phyloP scores from a whole-genome alignment of 2,888 invertebrate genomes.

The Hartigia nigra region DNA sequence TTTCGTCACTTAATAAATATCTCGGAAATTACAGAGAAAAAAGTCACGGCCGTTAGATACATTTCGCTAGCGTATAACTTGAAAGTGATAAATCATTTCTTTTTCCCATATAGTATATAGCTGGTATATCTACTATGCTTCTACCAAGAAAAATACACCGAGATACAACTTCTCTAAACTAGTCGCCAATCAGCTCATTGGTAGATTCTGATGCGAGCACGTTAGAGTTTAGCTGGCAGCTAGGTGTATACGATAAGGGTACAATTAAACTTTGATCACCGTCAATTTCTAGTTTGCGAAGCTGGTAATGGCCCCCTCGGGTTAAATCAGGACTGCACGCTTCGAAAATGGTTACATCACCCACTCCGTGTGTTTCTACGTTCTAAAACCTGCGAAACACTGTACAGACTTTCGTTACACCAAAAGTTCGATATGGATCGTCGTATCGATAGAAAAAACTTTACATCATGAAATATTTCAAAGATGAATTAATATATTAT shows the following conservation, averaged over 20 bases:
- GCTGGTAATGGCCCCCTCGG: slow-evolving; percentile 41
- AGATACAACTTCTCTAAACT: not conserved
- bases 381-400: not conserved
- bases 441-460: not conserved
- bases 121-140: not conserved
- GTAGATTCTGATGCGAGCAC: not conserved
- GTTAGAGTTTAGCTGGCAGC: slow-evolving; percentile 42
- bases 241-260: slow-evolving; percentile 49
- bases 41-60: not conserved
- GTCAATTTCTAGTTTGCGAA: slow-evolving; percentile 37
- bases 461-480: not conserved
- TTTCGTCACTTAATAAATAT: not conserved
- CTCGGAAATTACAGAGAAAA: not conserved
- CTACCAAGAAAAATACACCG: not conserved
- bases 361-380: not conserved
- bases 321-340: slow-evolving; percentile 35
- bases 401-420: not conserved
- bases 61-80: not conserved
- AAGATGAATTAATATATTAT: not conserved
- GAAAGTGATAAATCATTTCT: not conserved
- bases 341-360: slow-evolving; percentile 33
- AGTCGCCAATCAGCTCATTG: not conserved
- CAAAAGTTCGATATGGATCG: not conserved
- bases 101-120: not conserved
- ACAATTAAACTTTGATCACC: slow-evolving; percentile 55